A percentile compares a stretch with the other conserved stretches of the same genome.
Evolutionary conservation across 1,140 invertebrate species (phyloP).

Genomic region (Phymorhynchus buccinoides): DNA sequence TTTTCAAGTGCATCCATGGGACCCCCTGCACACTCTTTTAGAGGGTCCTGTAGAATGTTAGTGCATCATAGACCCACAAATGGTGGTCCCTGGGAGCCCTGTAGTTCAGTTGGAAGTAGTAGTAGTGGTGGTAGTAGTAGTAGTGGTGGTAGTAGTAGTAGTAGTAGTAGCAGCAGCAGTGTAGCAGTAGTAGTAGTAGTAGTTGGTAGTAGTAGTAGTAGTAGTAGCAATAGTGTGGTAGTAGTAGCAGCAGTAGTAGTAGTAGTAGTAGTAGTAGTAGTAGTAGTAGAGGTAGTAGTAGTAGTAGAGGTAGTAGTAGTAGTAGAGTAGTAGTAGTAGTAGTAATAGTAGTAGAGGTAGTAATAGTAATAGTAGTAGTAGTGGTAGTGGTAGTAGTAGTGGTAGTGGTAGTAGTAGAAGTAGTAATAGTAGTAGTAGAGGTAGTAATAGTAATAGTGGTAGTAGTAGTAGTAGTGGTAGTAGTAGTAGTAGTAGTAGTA

Average conservation of each 20-base stretch:
- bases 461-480: slow-evolving; percentile 13
- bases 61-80: too few species aligned
- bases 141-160: slow-evolving; percentile 9
- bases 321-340: too few species aligned
- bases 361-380: too few species aligned
- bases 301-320: slow-evolving; percentile 12
- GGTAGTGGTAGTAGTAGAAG: slow-evolving; percentile 2
- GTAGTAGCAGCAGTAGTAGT: not conserved
- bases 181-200: too few species aligned
- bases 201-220: slow-evolving; percentile 17
- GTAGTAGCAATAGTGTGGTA: not conserved
- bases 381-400: not conserved
- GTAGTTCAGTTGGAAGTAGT: not conserved
- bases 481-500: slow-evolving; percentile 17
- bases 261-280: slow-evolving; percentile 16
- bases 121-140: slow-evolving; percentile 9
- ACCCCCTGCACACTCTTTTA: too few species aligned
- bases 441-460: too few species aligned
- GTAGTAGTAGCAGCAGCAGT: too few species aligned
- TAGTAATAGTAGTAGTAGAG: too few species aligned
- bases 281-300: slow-evolving; percentile 9
- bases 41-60: too few species aligned
- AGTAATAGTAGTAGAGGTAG: too few species aligned
- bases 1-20: too few species aligned
- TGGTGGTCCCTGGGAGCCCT: too few species aligned